Percentiles rank a stretch among this genome's conserved stretches.
phyloP scores from a whole-genome alignment of 2,888 invertebrate genomes.

The Dione vanillae region DNA sequence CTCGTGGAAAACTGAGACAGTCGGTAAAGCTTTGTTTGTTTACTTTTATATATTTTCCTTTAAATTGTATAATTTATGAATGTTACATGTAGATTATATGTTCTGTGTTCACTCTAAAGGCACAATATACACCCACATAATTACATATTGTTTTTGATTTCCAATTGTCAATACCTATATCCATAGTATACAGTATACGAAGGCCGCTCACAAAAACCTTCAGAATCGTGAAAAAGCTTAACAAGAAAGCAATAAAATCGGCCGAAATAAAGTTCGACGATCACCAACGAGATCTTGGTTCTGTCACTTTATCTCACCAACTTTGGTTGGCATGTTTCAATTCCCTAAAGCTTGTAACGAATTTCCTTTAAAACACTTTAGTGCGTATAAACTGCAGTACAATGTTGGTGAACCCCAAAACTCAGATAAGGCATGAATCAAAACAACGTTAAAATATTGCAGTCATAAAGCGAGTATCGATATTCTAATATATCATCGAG shows the following conservation, averaged over 20 bases:
- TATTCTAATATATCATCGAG: constrained; percentile 25
- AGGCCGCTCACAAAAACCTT: not conserved
- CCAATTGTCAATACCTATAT: too few species aligned
- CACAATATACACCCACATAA: too few species aligned
- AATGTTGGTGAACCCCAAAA: not conserved
- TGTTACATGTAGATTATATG: too few species aligned
- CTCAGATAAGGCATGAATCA: not conserved
- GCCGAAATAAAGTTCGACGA: too few species aligned
- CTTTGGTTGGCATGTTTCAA: not conserved
- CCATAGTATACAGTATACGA: too few species aligned
- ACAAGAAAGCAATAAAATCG: not conserved
- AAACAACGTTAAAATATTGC: constrained; percentile 12
- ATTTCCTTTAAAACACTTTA: not conserved
- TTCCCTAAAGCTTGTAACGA: not conserved
- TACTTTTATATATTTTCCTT: too few species aligned
- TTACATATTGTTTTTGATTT: too few species aligned
- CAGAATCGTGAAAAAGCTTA: not conserved
- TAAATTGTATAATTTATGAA: too few species aligned
- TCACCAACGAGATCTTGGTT: not conserved
- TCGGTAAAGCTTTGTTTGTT: too few species aligned
- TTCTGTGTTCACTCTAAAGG: too few species aligned
- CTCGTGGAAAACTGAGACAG: too few species aligned
- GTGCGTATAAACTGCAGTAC: not conserved
- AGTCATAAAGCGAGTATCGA: constrained; percentile 9
- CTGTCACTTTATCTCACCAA: not conserved